Evolutionary conservation across 1,140 invertebrate genomes (phyloP).

Genomic region (Drosophila obscura): DNA sequence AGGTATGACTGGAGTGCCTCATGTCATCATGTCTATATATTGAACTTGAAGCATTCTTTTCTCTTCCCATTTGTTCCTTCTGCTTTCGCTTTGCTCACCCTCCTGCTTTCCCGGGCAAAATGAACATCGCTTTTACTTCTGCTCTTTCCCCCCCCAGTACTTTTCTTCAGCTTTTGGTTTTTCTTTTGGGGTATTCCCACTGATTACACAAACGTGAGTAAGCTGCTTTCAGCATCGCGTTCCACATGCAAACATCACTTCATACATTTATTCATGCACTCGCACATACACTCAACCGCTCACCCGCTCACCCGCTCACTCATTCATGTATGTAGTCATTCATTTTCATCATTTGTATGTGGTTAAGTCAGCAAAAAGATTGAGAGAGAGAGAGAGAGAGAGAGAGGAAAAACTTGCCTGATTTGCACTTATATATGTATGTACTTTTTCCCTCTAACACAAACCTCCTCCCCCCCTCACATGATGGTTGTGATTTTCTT

Average conservation of each 20-base stretch:
- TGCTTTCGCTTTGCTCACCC: background rate
- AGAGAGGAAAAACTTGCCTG: slow-evolving; percentile 58
- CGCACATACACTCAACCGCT: slow-evolving; percentile 58
- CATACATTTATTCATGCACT: slow-evolving; percentile 76
- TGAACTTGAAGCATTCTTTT: slow-evolving; percentile 50
- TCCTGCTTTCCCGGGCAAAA: too few relatives aligned
- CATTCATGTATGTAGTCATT: slow-evolving; percentile 68
- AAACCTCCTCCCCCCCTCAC: background rate
- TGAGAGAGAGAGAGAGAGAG: background rate
- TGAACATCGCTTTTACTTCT: slow-evolving; percentile 3
- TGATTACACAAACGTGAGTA: slow-evolving; percentile 82
- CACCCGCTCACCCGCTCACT: slow-evolving; percentile 53
- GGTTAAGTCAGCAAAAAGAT: slow-evolving; percentile 73
- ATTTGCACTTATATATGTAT: slow-evolving; percentile 60
- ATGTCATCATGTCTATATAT: slow-evolving; percentile 70
- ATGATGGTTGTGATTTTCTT: slow-evolving; percentile 59
- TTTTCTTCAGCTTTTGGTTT: slow-evolving; percentile 21
- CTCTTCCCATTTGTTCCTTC: background rate
- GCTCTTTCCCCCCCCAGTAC: background rate
- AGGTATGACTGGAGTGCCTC: slow-evolving; percentile 47
- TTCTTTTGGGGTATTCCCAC: slow-evolving; percentile 64
- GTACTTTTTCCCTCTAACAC: slow-evolving; percentile 1
- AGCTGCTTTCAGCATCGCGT: slow-evolving; percentile 77
- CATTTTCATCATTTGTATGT: slow-evolving; percentile 81
- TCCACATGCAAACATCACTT: slow-evolving; percentile 77